Base-by-base conservation (phyloP, 2,888 invertebrate species). In the Steinernema carpocapsae region DNA sequence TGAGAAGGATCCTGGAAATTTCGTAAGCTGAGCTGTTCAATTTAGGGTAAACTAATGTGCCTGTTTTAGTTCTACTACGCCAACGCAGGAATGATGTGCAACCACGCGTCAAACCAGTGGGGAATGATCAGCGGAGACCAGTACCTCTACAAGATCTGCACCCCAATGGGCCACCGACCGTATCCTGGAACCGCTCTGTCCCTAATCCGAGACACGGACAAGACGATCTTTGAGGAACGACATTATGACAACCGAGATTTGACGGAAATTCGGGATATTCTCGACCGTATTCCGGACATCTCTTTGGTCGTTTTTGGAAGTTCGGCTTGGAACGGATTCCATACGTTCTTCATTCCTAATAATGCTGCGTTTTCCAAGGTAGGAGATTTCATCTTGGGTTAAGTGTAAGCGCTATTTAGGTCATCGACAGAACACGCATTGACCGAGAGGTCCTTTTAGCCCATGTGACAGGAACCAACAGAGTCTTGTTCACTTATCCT, bases 321-420 rank as follows among this genome's bases (percentile, higher is more conserved):
- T 24, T 80, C 79, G 4, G 80, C 80, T 0, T 85, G 84, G 84
- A 83, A 85, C 72, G 87, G 86, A 22, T 88, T 86, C 77, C 87
- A 87, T 77, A 88, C 88, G 0, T 88, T 87, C 78, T 88, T 88
- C 76, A 78, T 88, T 64, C 88, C 88, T 1, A 86, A 77, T 73
- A 86, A 88, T 76, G 76, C 81, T 6, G 88, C 88, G 4, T 88
- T 88, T 76, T 82, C 84, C 0, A 85, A 86, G 73, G 85, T 79
- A 12, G n/a, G 46, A 4, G 3, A 3, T 4, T 48, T 32, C 4
- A 32, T 24, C 17, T 6, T 45, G 14, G 6, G 4, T 71, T 71
- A 10, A 12, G 14, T 42, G n/a, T 12, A 7, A n/a, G 6, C 0
- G 12, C 64, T 48, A 2, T 59, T 75, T 22, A 82, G 80, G 83